Conservation (phyloP, 2,797 vertebrate species). For the Babyrousa celebensis region DNA sequence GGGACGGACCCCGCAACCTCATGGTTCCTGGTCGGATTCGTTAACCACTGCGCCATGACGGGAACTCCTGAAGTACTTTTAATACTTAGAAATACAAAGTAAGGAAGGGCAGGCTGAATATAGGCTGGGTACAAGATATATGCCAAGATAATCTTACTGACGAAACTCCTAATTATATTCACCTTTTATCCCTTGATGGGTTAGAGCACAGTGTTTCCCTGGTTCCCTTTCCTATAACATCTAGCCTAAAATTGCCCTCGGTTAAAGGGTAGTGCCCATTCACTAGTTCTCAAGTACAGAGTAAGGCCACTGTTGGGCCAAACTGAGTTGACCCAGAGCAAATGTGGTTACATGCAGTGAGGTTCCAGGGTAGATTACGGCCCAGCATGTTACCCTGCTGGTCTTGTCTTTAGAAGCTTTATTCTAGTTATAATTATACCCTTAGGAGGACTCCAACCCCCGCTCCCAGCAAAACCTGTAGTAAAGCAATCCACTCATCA, state of each 20-base stretch:
- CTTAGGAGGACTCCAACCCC: not conserved
- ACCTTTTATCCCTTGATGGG: not conserved
- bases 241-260: not conserved
- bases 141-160: not conserved
- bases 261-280: not conserved
- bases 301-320: not conserved
- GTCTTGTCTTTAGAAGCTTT: conserved; percentile 49
- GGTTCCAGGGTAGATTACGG: conserved; percentile 28
- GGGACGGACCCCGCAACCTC: no score
- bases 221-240: not conserved
- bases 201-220: conserved; percentile 29
- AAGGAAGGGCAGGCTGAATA: not conserved
- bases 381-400: not conserved
- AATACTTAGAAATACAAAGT: no score
- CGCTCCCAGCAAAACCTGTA: not conserved
- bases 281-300: not conserved
- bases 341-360: not conserved
- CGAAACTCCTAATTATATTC: conserved; percentile 28
- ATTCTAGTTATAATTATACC: not conserved
- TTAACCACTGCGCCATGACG: no score
- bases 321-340: not conserved
- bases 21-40: no score
- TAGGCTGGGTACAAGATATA: not conserved
- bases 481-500: not conserved
- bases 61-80: not conserved